Percentiles rank a stretch among this genome's conserved stretches.
These are phyloP conservation scores for Rhinella marina DNA, from an alignment of 2,797 vertebrate genomes.

Conservation along the genomic window DNA sequence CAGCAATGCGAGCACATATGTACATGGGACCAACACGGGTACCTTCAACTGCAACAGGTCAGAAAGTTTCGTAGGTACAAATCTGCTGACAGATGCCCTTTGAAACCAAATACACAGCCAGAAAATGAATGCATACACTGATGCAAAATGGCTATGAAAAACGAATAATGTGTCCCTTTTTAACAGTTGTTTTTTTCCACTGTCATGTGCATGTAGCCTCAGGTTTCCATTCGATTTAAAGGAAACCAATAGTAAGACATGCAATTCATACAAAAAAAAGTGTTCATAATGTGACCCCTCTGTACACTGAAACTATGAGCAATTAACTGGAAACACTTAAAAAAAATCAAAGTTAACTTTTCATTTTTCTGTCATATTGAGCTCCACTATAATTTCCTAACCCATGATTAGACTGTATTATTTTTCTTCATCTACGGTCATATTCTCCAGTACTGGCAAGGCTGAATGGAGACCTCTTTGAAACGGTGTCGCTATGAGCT, in stretches of 20 bases:
- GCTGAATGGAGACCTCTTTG: constrained; percentile 63
- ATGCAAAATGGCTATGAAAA: too few relatives aligned
- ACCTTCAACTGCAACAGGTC: too few relatives aligned
- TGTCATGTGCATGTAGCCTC: too few relatives aligned
- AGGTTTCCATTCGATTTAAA: too few relatives aligned
- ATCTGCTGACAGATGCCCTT: too few relatives aligned
- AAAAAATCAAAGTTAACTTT: constrained; percentile 1
- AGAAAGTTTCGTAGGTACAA: too few relatives aligned
- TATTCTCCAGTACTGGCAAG: constrained; percentile 60
- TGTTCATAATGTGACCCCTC: background rate
- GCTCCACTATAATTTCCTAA: constrained; percentile 9
- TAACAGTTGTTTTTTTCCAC: too few relatives aligned
- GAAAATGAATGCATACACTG: too few relatives aligned
- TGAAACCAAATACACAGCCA: too few relatives aligned
- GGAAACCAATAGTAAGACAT: background rate
- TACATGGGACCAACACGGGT: too few relatives aligned
- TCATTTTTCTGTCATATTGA: background rate
- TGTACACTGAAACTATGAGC: background rate
- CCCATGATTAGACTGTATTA: constrained; percentile 18
- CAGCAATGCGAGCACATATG: too few relatives aligned
- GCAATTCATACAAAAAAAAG: background rate
- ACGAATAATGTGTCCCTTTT: too few relatives aligned
- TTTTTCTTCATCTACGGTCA: constrained; percentile 63
- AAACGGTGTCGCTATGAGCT: constrained; percentile 63
- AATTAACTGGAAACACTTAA: background rate